A percentile compares a stretch with the other conserved stretches of the same genome.
Conservation (phyloP, 92 coral and sea anemone species). For the Siderastrea radians region DNA sequence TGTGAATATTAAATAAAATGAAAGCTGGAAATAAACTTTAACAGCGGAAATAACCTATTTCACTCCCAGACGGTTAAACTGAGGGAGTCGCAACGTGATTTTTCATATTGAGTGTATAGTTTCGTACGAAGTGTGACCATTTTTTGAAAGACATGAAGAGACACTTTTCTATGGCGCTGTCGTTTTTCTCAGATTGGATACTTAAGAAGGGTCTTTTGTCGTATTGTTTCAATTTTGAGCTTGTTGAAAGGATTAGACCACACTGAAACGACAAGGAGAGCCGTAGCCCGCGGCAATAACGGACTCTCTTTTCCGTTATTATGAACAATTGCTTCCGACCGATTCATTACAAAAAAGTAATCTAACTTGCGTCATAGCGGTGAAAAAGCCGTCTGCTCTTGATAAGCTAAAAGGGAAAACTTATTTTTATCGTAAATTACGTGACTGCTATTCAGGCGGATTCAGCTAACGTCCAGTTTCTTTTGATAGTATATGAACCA, state of each 20-base stretch:
- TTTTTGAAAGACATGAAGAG: too few species aligned
- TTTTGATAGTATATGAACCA: too few species aligned
- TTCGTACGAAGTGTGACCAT: too few species aligned
- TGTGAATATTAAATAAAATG: background rate
- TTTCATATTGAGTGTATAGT: too few species aligned
- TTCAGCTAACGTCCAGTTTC: too few species aligned
- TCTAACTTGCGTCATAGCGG: conserved; percentile 13
- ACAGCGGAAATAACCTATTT: background rate
- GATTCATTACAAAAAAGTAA: conserved; percentile 7
- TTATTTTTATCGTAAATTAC: background rate
- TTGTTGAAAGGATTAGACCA: background rate
- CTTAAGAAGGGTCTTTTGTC: too few species aligned
- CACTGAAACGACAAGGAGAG: background rate
- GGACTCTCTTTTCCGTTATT: conserved; percentile 3
- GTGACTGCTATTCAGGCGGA: background rate
- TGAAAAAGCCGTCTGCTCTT: conserved; percentile 22
- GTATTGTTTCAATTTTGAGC: background rate
- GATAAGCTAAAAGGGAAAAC: background rate
- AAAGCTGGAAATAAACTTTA: background rate
- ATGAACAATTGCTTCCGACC: conserved; percentile 29
- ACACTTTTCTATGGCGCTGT: background rate
- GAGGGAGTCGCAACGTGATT: too few species aligned
- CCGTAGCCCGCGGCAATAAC: conserved; percentile 30
- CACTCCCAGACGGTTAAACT: background rate
- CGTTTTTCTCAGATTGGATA: background rate